phyloP scores from a whole-genome alignment of 2,113 vertebrate genomes.

The Leucopsar rothschildi region DNA sequence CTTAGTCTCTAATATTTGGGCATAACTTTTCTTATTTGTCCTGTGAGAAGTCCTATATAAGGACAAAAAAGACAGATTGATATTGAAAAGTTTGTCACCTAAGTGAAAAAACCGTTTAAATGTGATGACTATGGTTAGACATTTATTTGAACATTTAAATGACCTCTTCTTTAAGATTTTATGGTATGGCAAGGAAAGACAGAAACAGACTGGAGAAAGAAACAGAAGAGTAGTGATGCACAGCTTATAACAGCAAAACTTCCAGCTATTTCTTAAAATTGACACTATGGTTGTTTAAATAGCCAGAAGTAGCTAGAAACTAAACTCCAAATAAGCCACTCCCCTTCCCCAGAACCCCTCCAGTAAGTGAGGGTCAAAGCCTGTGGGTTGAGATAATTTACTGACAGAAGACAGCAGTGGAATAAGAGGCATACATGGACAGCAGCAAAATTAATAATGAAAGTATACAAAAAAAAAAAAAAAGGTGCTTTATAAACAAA shows the following conservation, averaged over 20 bases:
- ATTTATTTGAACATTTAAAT: neutral
- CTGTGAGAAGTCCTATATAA: neutral
- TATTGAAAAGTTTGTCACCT: neutral
- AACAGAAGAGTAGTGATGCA: neutral
- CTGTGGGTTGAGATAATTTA: neutral
- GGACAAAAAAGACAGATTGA: neutral
- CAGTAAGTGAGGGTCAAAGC: neutral
- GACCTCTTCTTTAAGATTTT: neutral
- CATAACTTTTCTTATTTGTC: neutral
- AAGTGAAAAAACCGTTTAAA: neutral
- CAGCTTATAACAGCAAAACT: neutral
- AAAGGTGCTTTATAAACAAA: neutral
- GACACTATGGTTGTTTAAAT: neutral
- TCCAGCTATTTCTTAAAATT: neutral
- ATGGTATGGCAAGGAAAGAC: neutral
- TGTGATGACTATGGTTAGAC: neutral
- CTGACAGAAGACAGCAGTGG: neutral
- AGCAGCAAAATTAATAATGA: neutral
- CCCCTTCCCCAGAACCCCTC: neutral
- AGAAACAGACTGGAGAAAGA: neutral
- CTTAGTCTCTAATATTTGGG: neutral
- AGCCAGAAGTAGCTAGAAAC: neutral
- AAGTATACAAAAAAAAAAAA: neutral
- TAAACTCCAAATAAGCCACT: neutral
- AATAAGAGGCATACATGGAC: neutral